Evolutionary conservation across 2,888 invertebrate species (phyloP).

Genomic region (Cetonia aurata): DNA sequence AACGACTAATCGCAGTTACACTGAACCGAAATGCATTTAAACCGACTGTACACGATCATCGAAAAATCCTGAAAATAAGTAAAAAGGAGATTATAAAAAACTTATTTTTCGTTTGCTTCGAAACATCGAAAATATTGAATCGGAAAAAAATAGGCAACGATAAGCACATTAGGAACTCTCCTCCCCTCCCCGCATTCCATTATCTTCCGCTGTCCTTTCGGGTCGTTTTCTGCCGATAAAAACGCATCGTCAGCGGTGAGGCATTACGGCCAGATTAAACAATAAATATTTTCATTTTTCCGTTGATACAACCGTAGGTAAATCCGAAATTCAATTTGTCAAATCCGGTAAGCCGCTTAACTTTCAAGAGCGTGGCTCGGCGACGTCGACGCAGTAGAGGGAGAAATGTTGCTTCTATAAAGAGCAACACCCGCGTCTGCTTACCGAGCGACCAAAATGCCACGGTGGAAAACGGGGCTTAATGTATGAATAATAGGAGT

Average conservation of each 20-base stretch:
- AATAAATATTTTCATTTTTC: constrained; percentile 43
- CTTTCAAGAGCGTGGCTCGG: constrained; percentile 22
- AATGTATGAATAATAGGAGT: constrained; percentile 45
- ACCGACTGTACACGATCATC: too few species aligned
- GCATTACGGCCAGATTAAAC: constrained; percentile 38
- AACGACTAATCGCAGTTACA: too few species aligned
- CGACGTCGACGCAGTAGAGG: background rate
- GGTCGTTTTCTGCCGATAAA: constrained; percentile 2
- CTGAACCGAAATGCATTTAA: too few species aligned
- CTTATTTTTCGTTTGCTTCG: too few species aligned
- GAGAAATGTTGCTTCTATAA: background rate
- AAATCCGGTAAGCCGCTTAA: constrained; percentile 46
- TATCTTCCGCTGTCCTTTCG: too few species aligned
- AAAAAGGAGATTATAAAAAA: too few species aligned
- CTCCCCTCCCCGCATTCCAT: too few species aligned
- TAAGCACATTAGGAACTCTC: too few species aligned
- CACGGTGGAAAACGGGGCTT: constrained; percentile 12
- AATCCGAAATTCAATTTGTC: constrained; percentile 47
- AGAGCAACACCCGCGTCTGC: background rate
- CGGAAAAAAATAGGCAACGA: too few species aligned
- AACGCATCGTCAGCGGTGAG: constrained; percentile 26
- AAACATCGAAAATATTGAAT: too few species aligned
- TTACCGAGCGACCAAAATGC: background rate
- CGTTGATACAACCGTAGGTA: constrained; percentile 42
- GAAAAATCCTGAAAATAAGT: too few species aligned